These are phyloP conservation scores for Drosophila emarginata DNA, from an alignment of 2,888 invertebrate species.

Conservation along the genomic window DNA sequence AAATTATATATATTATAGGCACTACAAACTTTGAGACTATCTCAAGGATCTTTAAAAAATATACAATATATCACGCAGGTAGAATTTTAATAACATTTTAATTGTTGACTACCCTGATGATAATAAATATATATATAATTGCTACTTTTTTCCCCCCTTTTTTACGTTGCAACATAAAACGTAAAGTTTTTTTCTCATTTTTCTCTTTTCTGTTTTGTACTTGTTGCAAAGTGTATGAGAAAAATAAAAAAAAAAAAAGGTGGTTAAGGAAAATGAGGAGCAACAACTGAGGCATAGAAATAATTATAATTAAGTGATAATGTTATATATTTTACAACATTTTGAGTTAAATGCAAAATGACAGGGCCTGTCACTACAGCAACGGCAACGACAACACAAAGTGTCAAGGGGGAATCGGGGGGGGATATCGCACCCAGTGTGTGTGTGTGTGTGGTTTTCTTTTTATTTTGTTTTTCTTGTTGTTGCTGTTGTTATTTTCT, in stretches of 20 bases:
- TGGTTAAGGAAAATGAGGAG: conserved; percentile 14
- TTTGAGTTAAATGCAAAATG: conserved; percentile 62
- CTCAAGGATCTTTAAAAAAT: no score
- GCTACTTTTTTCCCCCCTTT: no score
- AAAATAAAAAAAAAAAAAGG: background rate
- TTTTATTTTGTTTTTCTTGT: background rate
- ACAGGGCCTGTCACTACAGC: conserved; percentile 38
- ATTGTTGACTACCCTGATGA: no score
- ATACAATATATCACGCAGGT: no score
- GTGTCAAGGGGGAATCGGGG: conserved; percentile 42
- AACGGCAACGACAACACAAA: background rate
- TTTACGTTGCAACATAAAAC: no score
- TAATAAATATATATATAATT: no score
- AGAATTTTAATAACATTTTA: no score
- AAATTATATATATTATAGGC: no score
- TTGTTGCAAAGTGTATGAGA: background rate
- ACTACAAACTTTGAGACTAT: no score
- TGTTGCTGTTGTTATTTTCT: background rate
- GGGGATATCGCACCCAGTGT: conserved; percentile 10
- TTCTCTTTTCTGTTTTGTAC: background rate
- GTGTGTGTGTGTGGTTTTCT: background rate
- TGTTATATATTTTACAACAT: conserved; percentile 59
- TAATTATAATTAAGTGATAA: conserved; percentile 65
- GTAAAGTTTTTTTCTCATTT: background rate
- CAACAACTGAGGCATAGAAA: conserved; percentile 6